Base-by-base conservation (phyloP, 2,888 invertebrate species). In the Tethea ocularis region DNA sequence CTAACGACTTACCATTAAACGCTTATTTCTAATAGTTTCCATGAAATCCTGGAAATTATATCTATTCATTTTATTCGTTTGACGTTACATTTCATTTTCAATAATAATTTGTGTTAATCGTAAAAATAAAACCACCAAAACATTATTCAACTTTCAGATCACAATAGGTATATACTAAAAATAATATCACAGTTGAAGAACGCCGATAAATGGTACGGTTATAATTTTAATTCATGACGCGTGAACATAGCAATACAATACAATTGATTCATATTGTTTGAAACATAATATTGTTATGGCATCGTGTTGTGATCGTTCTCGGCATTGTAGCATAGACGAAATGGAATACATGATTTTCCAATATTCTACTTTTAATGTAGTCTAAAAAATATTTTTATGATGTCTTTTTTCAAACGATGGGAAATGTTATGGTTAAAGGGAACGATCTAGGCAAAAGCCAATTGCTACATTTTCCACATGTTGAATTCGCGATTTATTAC, bases 231-330 rank as follows among this genome's bases (percentile, higher is more conserved):
- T 46, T 20, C 46, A 46, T 46, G 46, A 46, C 20, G 17, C 46
- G 20, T 46, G 46, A 10, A 46, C 7, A 10, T 46, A 46, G 10
- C 46, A 46, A 46, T 6, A 46, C 41, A 41, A 41, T 17, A 41
- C 59, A 51, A 41, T 46, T 20, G 46, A 46, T 46, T 46, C 10
- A 46, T 20, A 46, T 46, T 20, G 20, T 46, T 46, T 46, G 46
- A n/a, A 46, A 33, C 0, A 20, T 41, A 41, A 52, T 51, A 52
- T 24, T 59, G 22, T 46, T 46, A 46, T 20, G 46, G n/a, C 7
- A 46, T 46, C 1, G 46, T 15, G 7, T 20, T 46, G 46, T 46
- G 46, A 46, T 46, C 20, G 46, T 10, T 46, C 20, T 20, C 17
- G 46, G 10, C n/a, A 20, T 46, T 46, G 20, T 46, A 1, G 1